Conservation (phyloP, 2,888 invertebrate genomes). For the Byasa hedistus region DNA sequence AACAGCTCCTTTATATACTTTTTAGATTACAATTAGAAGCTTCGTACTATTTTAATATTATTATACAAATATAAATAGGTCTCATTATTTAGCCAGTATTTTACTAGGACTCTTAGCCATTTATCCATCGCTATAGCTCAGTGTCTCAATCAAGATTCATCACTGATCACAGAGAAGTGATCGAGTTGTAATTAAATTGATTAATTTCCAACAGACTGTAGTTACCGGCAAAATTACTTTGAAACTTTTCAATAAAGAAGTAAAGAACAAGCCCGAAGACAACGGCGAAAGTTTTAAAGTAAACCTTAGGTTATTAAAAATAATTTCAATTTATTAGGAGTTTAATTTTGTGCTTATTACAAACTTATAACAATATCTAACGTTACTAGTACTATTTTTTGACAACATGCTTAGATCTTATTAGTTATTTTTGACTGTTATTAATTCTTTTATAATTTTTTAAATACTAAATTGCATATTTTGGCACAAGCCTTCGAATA, state of each 20-base stretch:
- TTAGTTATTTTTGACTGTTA: too few relatives aligned
- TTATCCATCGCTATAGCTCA: too few relatives aligned
- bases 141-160: neutral
- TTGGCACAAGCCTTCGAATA: too few relatives aligned
- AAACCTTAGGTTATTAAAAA: slow-evolving; percentile 13
- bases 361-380: neutral
- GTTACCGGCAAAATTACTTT: slow-evolving; percentile 15
- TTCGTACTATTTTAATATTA: too few relatives aligned
- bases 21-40: too few relatives aligned
- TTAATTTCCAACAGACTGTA: slow-evolving; percentile 8
- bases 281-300: slow-evolving; percentile 10
- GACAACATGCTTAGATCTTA: too few relatives aligned
- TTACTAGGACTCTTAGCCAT: neutral
- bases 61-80: too few relatives aligned
- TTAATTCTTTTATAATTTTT: too few relatives aligned
- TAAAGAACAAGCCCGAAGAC: slow-evolving; percentile 4
- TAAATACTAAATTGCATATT: too few relatives aligned
- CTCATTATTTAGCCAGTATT: neutral
- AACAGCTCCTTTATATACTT: neutral
- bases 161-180: neutral
- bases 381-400: neutral
- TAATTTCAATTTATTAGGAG: slow-evolving; percentile 3
- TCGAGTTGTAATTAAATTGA: slow-evolving; percentile 6
- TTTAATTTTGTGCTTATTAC: slow-evolving; percentile 2
- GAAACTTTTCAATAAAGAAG: slow-evolving; percentile 12